Percentiles rank a stretch among this genome's conserved stretches.
Conservation (phyloP, 2,888 invertebrate species). For the Drosophila maculinotata region DNA sequence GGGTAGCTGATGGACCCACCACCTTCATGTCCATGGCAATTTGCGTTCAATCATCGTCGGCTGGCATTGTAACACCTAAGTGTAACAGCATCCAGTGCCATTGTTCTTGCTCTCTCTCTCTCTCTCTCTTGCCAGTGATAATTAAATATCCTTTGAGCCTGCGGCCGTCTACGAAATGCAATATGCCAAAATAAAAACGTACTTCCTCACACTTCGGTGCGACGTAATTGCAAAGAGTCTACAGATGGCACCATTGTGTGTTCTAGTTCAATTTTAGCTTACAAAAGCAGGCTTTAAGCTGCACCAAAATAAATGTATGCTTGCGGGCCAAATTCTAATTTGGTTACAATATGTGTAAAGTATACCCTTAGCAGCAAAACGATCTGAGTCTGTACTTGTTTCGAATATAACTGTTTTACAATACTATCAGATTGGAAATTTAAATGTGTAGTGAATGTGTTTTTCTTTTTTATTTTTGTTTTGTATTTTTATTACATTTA, state of each 20-base stretch:
- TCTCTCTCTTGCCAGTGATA: conserved; percentile 33
- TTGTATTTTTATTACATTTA: no score
- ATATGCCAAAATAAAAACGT: conserved; percentile 43
- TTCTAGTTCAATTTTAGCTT: not conserved
- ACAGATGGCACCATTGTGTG: conserved; percentile 3
- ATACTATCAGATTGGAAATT: no score
- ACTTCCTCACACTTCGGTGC: not conserved
- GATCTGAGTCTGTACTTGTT: no score
- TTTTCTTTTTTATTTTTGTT: no score
- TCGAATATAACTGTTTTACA: no score
- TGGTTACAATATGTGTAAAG: no score
- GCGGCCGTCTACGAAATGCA: conserved; percentile 31
- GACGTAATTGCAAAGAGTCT: conserved; percentile 4
- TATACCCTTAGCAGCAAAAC: no score
- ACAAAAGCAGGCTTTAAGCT: conserved; percentile 8
- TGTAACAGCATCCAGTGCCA: conserved; percentile 13
- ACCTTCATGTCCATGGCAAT: conserved; percentile 32
- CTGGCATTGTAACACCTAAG: conserved; percentile 20
- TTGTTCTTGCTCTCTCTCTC: conserved; percentile 1
- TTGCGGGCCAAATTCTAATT: no score
- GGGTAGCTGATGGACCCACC: conserved; percentile 4
- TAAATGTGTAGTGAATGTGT: no score
- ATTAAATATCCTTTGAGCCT: conserved; percentile 52
- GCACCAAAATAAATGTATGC: not conserved
- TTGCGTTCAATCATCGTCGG: conserved; percentile 25